phyloP scores from a whole-genome alignment of 35 echinoderm and acorn worm species.

The Stichopus chloronotus region DNA sequence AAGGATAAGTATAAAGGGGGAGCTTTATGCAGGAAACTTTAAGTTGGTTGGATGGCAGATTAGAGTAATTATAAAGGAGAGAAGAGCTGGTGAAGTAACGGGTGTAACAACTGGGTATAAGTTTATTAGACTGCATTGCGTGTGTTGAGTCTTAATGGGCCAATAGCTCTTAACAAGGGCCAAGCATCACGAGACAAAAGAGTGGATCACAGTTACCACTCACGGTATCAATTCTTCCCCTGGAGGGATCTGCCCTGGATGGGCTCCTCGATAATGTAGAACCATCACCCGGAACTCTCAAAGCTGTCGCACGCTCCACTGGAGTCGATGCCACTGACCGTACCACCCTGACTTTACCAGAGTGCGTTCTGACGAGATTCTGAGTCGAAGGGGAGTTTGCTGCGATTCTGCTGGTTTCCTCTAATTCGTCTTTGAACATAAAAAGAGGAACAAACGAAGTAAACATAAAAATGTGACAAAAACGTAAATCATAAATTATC shows the following conservation, averaged over 20 bases:
- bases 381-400: slow-evolving; percentile 30
- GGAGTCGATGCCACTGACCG: background rate
- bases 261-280: background rate
- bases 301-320: background rate
- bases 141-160: too few species aligned
- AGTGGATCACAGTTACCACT: background rate
- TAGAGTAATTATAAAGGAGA: too few species aligned
- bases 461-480: background rate
- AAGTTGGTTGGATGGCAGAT: too few species aligned
- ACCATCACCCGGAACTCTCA: slow-evolving; percentile 16
- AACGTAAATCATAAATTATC: background rate
- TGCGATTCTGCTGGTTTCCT: background rate
- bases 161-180: background rate
- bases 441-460: background rate
- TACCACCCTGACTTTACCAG: background rate
- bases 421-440: slow-evolving; percentile 15
- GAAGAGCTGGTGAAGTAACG: too few species aligned
- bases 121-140: too few species aligned
- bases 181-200: too few species aligned
- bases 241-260: background rate
- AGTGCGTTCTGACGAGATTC: slow-evolving; percentile 7
- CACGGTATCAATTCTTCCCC: slow-evolving; percentile 19
- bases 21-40: too few species aligned
- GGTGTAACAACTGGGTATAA: too few species aligned
- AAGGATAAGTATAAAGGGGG: too few species aligned